Percentiles rank a stretch among this genome's conserved stretches.
Evolutionary conservation across 2,113 vertebrate species (phyloP).

Genomic region (Ailurus styani): DNA sequence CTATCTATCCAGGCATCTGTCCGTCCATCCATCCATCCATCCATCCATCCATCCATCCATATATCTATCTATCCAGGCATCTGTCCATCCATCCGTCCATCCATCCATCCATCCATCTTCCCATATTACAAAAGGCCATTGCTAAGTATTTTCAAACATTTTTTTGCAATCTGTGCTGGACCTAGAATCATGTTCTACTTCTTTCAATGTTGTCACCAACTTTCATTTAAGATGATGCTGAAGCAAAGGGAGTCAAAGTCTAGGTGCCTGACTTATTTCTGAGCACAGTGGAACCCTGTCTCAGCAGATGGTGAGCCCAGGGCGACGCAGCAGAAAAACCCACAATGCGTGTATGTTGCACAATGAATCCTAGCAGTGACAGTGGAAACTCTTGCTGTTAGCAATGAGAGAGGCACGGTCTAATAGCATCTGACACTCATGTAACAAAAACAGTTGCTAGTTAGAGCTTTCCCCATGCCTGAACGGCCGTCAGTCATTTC

Average conservation of each 20-base stretch:
- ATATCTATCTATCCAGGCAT: too few relatives aligned
- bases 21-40: too few relatives aligned
- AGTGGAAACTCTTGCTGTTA: too few relatives aligned
- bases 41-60: too few relatives aligned
- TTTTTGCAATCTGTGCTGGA: neutral
- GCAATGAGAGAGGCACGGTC: too few relatives aligned
- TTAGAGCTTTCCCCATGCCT: rapidly evolving
- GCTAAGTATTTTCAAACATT: neutral
- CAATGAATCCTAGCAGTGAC: too few relatives aligned
- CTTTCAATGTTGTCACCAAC: neutral
- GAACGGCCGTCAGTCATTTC: neutral
- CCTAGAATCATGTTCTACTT: neutral
- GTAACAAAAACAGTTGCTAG: rapidly evolving
- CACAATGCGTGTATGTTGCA: rapidly evolving
- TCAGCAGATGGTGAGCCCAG: rapidly evolving
- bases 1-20: too few relatives aligned
- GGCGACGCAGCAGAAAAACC: rapidly evolving
- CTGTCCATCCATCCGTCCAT: too few relatives aligned
- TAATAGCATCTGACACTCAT: rapidly evolving
- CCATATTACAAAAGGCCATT: too few relatives aligned
- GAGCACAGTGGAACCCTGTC: rapidly evolving
- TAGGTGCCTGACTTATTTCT: rapidly evolving
- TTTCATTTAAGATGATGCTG: neutral
- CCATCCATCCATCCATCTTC: too few relatives aligned
- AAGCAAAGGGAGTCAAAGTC: too few relatives aligned